Evolutionary conservation across 2,113 vertebrate species (phyloP), one percentile per base, ranked within the genome.

Genomic region (Bagarius yarrelli): DNA sequence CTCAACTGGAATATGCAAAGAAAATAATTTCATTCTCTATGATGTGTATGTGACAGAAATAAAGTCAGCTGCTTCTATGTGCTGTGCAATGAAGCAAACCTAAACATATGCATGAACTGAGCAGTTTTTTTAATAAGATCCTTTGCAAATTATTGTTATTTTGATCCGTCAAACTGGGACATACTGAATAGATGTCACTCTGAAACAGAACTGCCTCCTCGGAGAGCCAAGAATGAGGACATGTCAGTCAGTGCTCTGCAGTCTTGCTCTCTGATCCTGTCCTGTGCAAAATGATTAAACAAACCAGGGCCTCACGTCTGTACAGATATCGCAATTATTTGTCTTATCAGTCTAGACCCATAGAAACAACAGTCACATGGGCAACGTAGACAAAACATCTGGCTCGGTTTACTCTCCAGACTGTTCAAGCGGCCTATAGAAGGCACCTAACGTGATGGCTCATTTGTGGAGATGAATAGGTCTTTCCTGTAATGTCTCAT

Each of bases 281-380:
- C 30, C 47, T 16, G 21, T 47, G 27, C 19, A 11, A 66, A 53
- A 55, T 53, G 36, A 79, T 78, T 83, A 63, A 64, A 72, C 47
- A 81, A 83, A 84, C 83, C 44, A 34, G 53, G 23, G 25, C 47
- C 79, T 53, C 21, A n/a, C 18, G 25, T 47, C 66, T 23, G 34
- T 27, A 76, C 56, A 23, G 57, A 8, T 21, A 77, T 64, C 59
- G 16, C 25, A 64, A 87, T 40, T 77, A 85, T 71, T 63, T 34
- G 87, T 88, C 70, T 72, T 85, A 90, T 90, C 89, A 6, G 56
- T 11, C 60, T 69, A 74, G 83, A 85, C 88, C 81, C 86, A 75
- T 88, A 86, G 88, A 83, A 87, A 89, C 23, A 15, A 34, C 34
- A 32, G 64, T 3, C 0, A 87, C 82, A 85, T 84, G 85, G 84